Evolutionary conservation across 2,888 invertebrate species (phyloP).

Genomic region (Rotaria socialis): DNA sequence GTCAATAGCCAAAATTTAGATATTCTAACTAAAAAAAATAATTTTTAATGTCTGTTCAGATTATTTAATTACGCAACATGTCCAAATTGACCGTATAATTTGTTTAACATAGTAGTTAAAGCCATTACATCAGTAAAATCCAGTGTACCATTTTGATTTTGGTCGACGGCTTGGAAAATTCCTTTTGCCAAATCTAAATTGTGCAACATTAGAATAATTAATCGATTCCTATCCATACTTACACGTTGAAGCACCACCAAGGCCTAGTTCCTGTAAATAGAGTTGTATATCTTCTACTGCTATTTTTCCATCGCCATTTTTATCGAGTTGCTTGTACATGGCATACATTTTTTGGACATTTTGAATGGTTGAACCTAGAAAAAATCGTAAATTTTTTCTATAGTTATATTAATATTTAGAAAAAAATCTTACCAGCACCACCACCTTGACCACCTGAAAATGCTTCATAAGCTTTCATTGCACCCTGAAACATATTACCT

Average conservation of each 20-base stretch:
- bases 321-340: background rate
- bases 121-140: slow-evolving; percentile 30
- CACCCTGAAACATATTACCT: background rate
- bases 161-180: background rate
- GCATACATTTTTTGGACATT: background rate
- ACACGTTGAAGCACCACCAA: background rate
- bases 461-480: background rate
- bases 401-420: no score
- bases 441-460: background rate
- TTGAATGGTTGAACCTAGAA: background rate
- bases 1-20: no score
- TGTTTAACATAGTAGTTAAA: background rate
- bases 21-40: no score
- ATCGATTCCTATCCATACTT: background rate
- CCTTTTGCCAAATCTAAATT: background rate
- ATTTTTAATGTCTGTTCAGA: no score
- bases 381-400: no score
- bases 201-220: background rate
- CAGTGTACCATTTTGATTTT: background rate
- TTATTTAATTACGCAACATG: no score
- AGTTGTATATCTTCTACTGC: background rate
- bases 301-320: slow-evolving; percentile 28
- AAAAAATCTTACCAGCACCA: background rate
- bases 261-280: background rate
- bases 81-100: background rate